These are phyloP conservation scores for Asbolus verrucosus DNA, from an alignment of 1,140 invertebrate genomes.

Conservation along the genomic window DNA sequence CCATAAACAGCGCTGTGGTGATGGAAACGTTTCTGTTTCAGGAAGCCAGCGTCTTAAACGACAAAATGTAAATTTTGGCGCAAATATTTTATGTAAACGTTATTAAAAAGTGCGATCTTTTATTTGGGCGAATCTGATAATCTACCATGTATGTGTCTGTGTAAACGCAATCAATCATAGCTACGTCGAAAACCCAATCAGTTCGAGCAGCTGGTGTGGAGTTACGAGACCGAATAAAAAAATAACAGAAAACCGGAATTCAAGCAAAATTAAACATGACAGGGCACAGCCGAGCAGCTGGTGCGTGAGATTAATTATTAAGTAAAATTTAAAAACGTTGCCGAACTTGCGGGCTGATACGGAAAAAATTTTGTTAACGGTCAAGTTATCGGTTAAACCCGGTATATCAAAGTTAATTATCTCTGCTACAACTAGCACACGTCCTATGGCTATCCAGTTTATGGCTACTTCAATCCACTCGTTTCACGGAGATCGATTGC, in stretches of 20 bases:
- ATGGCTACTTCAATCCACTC: conserved; percentile 15
- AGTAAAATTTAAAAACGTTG: conserved; percentile 8
- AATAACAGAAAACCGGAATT: conserved; percentile 13
- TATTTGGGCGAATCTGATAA: conserved; percentile 25
- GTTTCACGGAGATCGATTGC: conserved; percentile 27
- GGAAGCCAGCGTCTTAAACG: too few species aligned
- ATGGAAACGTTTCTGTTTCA: not conserved
- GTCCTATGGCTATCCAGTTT: not conserved
- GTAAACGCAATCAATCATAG: conserved; percentile 44
- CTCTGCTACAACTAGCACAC: conserved; percentile 11
- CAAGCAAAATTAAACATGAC: conserved; percentile 34
- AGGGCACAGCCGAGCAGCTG: conserved; percentile 11
- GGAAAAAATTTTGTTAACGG: conserved; percentile 12
- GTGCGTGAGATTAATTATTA: conserved; percentile 36
- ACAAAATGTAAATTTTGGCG: too few species aligned
- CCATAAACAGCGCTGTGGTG: not conserved
- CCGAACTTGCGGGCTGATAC: not conserved
- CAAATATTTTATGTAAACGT: too few species aligned
- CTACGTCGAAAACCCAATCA: conserved; percentile 40
- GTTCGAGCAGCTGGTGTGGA: conserved; percentile 8
- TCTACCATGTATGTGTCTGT: conserved; percentile 34
- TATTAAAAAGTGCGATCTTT: conserved; percentile 28
- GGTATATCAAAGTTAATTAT: conserved; percentile 18
- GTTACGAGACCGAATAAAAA: conserved; percentile 34
- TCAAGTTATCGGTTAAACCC: not conserved